These are phyloP conservation scores for Pachydiplax longipennis DNA, from an alignment of 2,888 invertebrate genomes.

Conservation along the genomic window DNA sequence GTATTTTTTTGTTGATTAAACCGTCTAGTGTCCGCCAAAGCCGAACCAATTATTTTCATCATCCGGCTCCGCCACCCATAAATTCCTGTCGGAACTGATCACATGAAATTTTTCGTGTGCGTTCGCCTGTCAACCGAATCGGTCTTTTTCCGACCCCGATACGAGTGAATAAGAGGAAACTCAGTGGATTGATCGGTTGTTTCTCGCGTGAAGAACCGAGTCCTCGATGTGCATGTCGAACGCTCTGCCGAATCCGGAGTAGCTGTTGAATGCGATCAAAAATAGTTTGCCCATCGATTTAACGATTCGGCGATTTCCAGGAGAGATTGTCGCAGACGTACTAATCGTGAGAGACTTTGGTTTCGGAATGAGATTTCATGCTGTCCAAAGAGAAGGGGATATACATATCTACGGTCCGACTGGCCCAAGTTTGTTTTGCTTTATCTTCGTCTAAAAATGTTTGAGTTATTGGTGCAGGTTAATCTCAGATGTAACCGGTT, in stretches of 20 bases:
- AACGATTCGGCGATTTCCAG: background rate
- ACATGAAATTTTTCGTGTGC: too few relatives aligned
- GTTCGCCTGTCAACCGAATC: too few relatives aligned
- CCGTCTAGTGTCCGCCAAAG: too few relatives aligned
- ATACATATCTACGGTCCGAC: background rate
- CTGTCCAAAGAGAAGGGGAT: background rate
- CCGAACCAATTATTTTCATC: too few relatives aligned
- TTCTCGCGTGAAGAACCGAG: background rate
- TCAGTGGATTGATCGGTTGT: background rate
- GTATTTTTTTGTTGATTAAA: too few relatives aligned
- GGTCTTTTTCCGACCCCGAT: too few relatives aligned
- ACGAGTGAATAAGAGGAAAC: background rate
- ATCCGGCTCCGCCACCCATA: too few relatives aligned
- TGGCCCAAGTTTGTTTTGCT: background rate
- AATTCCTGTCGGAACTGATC: too few relatives aligned
- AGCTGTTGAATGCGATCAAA: background rate
- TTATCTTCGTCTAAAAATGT: background rate
- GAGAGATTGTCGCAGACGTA: background rate
- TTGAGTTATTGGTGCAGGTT: background rate
- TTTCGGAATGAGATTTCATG: background rate
- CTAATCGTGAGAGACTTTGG: background rate
- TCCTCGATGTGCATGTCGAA: background rate
- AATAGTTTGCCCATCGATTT: background rate
- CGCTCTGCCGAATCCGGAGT: background rate
- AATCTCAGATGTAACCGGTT: too few relatives aligned